phyloP scores from a whole-genome alignment of 2,113 vertebrate species.

The Pithys albifrons region DNA sequence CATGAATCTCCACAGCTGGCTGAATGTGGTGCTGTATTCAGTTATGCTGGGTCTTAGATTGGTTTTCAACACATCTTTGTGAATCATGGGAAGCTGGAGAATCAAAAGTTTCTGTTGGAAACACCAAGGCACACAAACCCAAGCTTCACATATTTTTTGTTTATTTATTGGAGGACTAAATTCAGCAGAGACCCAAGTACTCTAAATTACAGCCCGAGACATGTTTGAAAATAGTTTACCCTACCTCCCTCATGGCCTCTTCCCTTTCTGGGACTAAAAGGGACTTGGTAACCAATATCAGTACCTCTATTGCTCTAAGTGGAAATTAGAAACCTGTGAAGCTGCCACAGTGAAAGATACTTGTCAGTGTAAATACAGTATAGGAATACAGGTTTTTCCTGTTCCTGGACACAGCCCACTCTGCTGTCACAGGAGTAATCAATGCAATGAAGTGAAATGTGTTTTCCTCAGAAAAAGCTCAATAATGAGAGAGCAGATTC shows the following conservation, averaged over 20 bases:
- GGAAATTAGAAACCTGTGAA: background rate
- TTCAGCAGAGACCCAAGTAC: background rate
- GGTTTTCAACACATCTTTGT: conserved; percentile 3
- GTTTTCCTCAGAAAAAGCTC: background rate
- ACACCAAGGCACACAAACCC: background rate
- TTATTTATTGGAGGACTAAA: conserved; percentile 4
- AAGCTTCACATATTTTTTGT: background rate
- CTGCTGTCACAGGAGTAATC: background rate
- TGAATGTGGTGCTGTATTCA: background rate
- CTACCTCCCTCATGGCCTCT: background rate
- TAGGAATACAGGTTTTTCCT: background rate
- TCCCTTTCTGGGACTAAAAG: background rate
- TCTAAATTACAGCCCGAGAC: background rate
- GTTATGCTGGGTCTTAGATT: conserved; percentile 12
- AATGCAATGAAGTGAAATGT: background rate
- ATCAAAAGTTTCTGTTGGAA: conserved; percentile 30
- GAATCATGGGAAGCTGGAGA: conserved; percentile 7
- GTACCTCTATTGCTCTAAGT: background rate
- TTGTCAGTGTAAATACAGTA: background rate
- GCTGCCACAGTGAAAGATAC: background rate
- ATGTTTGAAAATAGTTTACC: background rate
- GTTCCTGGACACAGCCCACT: background rate
- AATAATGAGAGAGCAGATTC: background rate
- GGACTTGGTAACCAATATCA: background rate
- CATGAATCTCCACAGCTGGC: conserved; percentile 17